Evolutionary conservation across 1,140 invertebrate genomes (phyloP).

Genomic region (Heliconius eleuchia): DNA sequence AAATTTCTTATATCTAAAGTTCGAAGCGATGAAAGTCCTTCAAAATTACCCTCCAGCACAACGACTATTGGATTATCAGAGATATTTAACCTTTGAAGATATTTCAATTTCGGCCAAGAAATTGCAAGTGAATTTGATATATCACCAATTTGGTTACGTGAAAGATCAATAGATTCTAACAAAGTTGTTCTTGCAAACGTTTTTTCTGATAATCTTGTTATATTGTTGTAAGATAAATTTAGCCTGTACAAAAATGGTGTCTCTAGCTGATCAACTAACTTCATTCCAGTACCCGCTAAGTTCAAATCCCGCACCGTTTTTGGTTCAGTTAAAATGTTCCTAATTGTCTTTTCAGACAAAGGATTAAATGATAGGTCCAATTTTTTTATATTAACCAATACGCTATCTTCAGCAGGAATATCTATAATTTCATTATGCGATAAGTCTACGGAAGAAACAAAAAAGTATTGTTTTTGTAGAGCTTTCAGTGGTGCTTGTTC

Average conservation of each 20-base stretch:
- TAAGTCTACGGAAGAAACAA: slow-evolving; percentile 89
- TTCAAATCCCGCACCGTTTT: slow-evolving; percentile 92
- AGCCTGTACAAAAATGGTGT: slow-evolving; percentile 91
- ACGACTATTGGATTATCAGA: slow-evolving; percentile 89
- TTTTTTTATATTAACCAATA: slow-evolving; percentile 93
- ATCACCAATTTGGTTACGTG: slow-evolving; percentile 86
- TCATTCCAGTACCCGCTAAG: slow-evolving; percentile 89
- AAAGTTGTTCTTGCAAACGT: slow-evolving; percentile 90
- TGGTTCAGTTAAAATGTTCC: slow-evolving; percentile 91
- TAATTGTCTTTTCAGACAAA: slow-evolving; percentile 86
- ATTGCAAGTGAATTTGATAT: slow-evolving; percentile 81
- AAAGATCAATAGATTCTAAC: slow-evolving; percentile 89
- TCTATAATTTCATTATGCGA: slow-evolving; percentile 89
- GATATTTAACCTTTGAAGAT: slow-evolving; percentile 87
- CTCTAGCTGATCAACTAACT: slow-evolving; percentile 86
- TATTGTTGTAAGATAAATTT: slow-evolving; percentile 91
- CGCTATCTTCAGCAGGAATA: slow-evolving; percentile 91
- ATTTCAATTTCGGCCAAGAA: slow-evolving; percentile 85
- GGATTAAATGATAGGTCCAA: slow-evolving; percentile 94
- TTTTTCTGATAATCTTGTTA: slow-evolving; percentile 84
- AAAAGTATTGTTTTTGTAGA: slow-evolving; percentile 91
- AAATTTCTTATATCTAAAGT: slow-evolving; percentile 86
- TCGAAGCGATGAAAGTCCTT: slow-evolving; percentile 84
- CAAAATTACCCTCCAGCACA: slow-evolving; percentile 88
- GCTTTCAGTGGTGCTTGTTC: slow-evolving; percentile 89